Evolutionary conservation across 1,140 invertebrate genomes (phyloP).

Genomic region (Ceratina australensis): DNA sequence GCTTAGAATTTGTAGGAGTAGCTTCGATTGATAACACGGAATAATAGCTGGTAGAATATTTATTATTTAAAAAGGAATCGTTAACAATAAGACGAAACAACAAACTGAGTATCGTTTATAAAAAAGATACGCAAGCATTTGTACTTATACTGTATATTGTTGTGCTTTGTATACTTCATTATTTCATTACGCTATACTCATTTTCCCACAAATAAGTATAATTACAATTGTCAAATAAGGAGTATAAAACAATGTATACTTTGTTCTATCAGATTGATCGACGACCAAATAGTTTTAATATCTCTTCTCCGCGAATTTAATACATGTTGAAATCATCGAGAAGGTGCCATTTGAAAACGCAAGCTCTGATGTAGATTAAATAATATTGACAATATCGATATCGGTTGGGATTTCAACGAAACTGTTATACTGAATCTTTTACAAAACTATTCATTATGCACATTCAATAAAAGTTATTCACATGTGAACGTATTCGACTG

Average conservation of each 20-base stretch:
- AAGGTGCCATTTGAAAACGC: not conserved
- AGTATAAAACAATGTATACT: slow-evolving; percentile 30
- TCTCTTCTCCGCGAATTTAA: slow-evolving; percentile 22
- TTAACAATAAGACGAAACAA: slow-evolving; percentile 36
- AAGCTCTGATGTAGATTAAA: not conserved
- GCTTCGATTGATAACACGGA: not conserved
- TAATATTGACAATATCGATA: too few relatives aligned
- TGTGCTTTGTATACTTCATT: slow-evolving; percentile 47
- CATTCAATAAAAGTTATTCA: slow-evolving; percentile 11
- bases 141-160: slow-evolving; percentile 51
- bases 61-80: slow-evolving; percentile 42
- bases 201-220: slow-evolving; percentile 13
- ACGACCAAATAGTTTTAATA: slow-evolving; percentile 17
- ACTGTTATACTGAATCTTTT: not conserved
- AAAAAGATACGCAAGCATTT: slow-evolving; percentile 49
- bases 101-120: slow-evolving; percentile 40
- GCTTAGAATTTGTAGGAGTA: not conserved
- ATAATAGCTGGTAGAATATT: slow-evolving; percentile 16
- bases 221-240: slow-evolving; percentile 11
- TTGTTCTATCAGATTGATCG: slow-evolving; percentile 11
- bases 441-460: slow-evolving; percentile 14
- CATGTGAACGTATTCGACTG: slow-evolving; percentile 19
- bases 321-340: not conserved
- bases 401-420: not conserved
- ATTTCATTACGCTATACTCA: slow-evolving; percentile 32